These are phyloP conservation scores for Gallinago media DNA, from an alignment of 2,113 vertebrate genomes.

Conservation along the genomic window DNA sequence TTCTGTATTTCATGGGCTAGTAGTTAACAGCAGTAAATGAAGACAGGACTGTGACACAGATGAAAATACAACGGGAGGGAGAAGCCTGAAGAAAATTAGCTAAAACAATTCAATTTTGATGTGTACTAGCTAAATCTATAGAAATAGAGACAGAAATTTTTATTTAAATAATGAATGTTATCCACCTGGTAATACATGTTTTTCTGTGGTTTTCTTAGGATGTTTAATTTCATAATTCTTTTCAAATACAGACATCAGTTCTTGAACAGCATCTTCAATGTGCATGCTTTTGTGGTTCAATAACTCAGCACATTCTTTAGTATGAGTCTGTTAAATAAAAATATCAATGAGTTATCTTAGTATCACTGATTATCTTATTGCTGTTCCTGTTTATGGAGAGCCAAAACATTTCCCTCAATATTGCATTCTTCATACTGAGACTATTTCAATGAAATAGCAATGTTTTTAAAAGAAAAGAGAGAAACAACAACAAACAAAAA, in stretches of 20 bases:
- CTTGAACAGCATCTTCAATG: conserved; percentile 80
- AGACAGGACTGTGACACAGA: background rate
- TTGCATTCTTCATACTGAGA: background rate
- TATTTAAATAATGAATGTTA: background rate
- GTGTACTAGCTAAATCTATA: background rate
- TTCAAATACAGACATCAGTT: conserved; percentile 77
- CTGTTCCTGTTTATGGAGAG: background rate
- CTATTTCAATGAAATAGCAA: background rate
- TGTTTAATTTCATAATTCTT: conserved; percentile 71
- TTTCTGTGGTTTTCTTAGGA: conserved; percentile 19
- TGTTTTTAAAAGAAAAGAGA: background rate
- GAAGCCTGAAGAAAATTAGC: background rate
- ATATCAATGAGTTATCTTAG: background rate
- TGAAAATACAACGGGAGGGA: background rate
- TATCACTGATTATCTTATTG: background rate
- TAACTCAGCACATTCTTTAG: conserved; percentile 75
- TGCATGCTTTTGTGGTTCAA: conserved; percentile 78
- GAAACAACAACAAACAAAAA: background rate
- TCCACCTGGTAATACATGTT: conserved; percentile 48
- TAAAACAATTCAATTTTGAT: background rate
- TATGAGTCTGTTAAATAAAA: conserved; percentile 72
- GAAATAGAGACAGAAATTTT: background rate
- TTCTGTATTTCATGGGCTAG: background rate
- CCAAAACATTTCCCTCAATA: background rate
- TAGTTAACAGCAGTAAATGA: background rate